phyloP scores from a whole-genome alignment of 2,888 invertebrate genomes.

The Chrysolina americana region DNA sequence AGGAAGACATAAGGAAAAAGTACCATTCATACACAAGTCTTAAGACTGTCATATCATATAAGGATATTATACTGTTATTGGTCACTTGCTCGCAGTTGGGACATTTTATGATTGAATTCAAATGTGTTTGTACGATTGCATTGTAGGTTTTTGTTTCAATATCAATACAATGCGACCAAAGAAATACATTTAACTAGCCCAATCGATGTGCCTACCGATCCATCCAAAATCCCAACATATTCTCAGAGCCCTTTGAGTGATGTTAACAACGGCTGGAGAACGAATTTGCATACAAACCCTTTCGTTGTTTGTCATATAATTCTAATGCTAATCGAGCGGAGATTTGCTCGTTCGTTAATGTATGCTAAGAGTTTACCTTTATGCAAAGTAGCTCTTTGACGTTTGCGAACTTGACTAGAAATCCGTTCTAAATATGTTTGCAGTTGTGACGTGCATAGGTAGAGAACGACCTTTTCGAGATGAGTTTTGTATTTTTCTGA shows the following conservation, averaged over 20 bases:
- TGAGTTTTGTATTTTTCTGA: neutral
- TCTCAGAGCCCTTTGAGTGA: slow-evolving; percentile 9
- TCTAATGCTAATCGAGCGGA: slow-evolving; percentile 65
- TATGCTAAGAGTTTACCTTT: slow-evolving; percentile 57
- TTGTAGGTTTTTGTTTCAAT: no score
- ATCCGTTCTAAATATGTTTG: slow-evolving; percentile 17
- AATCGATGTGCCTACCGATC: neutral
- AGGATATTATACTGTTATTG: no score
- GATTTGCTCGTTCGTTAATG: slow-evolving; percentile 43
- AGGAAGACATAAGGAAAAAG: no score
- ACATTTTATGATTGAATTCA: no score
- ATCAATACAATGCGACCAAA: no score
- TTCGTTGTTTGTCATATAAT: slow-evolving; percentile 63
- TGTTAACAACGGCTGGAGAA: slow-evolving; percentile 37
- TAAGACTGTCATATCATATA: no score
- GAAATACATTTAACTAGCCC: neutral
- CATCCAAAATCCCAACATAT: slow-evolving; percentile 15
- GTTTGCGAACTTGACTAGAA: slow-evolving; percentile 58
- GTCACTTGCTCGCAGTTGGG: no score
- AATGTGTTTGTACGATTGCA: no score
- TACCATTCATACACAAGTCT: no score
- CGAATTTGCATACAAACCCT: slow-evolving; percentile 51
- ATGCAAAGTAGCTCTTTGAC: slow-evolving; percentile 58
- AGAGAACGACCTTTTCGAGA: slow-evolving; percentile 5
- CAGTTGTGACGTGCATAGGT: slow-evolving; percentile 39